Evolutionary conservation across 1,140 invertebrate species (phyloP), one percentile per base, ranked within the genome.

Genomic region (Drosophila teissieri): DNA sequence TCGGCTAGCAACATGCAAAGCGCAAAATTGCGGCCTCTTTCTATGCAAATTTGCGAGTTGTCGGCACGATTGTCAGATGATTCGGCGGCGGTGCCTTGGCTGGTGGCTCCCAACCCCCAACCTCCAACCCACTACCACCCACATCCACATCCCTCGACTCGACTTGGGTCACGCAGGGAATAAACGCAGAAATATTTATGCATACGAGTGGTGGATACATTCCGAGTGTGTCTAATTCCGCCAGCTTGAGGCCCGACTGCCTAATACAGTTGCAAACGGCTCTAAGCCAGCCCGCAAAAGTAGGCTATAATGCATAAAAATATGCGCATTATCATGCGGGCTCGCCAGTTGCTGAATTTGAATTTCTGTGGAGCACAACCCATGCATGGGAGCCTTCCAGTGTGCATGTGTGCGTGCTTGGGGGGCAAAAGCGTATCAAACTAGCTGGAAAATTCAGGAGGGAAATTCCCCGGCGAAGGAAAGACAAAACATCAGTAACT

Each of bases 241-340:
- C 62, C 61, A 22, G 56, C 54, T 40, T 15, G 15, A 63, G 31
- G 31, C 39, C 74, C 44, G 55, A 53, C 34, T 53, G 51, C 37
- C 58, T 49, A 68, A 63, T 69, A 55, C 62, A 60, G 68, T 60
- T 34, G 34, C 27, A 53, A 45, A 22, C 36, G 31, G 77, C 77
- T 80, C 34, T 57, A 51, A 73, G 63, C 49, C 60, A 53, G 73
- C 49, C 64, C 79, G 75, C 37, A 78, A 88, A 88, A 83, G 75
- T 86, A 79, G 75, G 79, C 83, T 76, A 83, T 86, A 79, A 88
- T 78, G 79, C 79, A 79, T 76, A 69, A 69, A 86, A 86, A 86
- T 88, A 83, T 83, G 83, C 78, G 60, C 63, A 45, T 88, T 86
- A 73, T 79, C 70, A 88, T 79, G 83, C 75, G 83, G 78, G 78